Conservation (phyloP, 92 coral and sea anemone genomes). For the Isaurus tuberculatus region DNA sequence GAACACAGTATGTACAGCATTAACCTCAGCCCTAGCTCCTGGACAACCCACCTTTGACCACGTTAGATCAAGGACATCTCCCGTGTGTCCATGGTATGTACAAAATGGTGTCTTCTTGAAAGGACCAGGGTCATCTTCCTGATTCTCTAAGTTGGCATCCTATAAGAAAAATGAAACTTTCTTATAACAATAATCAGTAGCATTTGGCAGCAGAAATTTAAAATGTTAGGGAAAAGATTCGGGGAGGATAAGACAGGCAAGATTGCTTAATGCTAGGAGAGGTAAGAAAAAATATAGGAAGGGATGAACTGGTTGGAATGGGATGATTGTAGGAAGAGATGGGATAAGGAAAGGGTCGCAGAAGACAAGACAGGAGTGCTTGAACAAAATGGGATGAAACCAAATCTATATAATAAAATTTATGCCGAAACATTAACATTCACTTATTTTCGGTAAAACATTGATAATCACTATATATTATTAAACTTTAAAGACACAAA, state of each 20-base stretch:
- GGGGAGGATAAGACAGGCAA: too few species aligned
- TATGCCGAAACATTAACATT: neutral
- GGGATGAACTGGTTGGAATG: too few species aligned
- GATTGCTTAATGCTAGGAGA: too few species aligned
- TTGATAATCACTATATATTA: neutral
- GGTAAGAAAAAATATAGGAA: too few species aligned
- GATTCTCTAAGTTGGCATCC: constrained; percentile 19
- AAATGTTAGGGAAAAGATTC: neutral
- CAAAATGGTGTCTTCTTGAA: constrained; percentile 90
- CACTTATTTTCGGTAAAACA: neutral
- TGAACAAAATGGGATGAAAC: too few species aligned
- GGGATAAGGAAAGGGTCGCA: too few species aligned
- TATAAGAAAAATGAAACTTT: neutral
- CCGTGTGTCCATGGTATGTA: constrained; percentile 97
- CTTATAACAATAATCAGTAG: too few species aligned
- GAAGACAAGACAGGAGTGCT: too few species aligned
- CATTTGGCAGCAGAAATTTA: neutral
- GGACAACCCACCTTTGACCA: constrained; percentile 91
- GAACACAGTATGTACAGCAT: constrained; percentile 27
- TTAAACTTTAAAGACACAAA: neutral
- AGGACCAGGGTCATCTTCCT: constrained; percentile 93
- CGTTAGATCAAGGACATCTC: constrained; percentile 93
- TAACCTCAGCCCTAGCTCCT: neutral
- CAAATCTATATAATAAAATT: too few species aligned
- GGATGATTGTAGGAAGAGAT: too few species aligned